These are phyloP conservation scores for Zaprionus obscuricornis DNA, from an alignment of 2,888 invertebrate genomes.

Conservation along the genomic window DNA sequence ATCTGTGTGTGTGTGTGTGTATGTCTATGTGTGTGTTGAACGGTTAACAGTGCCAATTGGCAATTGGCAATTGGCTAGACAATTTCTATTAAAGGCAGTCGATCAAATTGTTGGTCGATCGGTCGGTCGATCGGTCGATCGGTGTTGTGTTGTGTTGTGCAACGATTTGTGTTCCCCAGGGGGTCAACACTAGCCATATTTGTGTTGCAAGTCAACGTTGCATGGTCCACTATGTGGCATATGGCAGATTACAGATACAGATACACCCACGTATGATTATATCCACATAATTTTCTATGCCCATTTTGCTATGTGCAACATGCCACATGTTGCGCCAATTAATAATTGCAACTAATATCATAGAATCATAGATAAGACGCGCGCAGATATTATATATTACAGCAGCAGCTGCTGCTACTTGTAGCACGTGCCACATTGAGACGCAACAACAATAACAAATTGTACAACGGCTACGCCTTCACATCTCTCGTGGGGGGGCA, in stretches of 20 bases:
- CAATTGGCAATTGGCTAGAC: constrained; percentile 61
- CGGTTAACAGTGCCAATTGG: too few species aligned
- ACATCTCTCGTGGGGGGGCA: constrained; percentile 9
- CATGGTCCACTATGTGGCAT: constrained; percentile 5
- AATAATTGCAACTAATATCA: constrained; percentile 56
- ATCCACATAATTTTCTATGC: constrained; percentile 2
- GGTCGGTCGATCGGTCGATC: too few species aligned
- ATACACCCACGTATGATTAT: constrained; percentile 45
- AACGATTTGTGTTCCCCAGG: constrained; percentile 43
- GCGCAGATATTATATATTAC: too few species aligned
- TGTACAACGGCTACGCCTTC: constrained; percentile 40
- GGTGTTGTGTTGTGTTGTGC: too few species aligned
- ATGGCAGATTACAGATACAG: constrained; percentile 2
- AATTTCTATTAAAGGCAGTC: constrained; percentile 61
- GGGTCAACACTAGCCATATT: constrained; percentile 66
- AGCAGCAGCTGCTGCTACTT: constrained; percentile 30
- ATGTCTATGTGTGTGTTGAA: too few species aligned
- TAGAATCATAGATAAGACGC: constrained; percentile 54
- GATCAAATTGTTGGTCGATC: constrained; percentile 59
- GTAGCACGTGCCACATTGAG: constrained; percentile 42
- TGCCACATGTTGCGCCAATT: constrained; percentile 60
- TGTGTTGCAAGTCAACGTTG: constrained; percentile 34
- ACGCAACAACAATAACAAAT: constrained; percentile 19
- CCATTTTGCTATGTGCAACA: constrained; percentile 9
- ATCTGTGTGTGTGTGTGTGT: too few species aligned